Base-by-base conservation (phyloP, 2,888 invertebrate species). In the Diaperis boleti region DNA sequence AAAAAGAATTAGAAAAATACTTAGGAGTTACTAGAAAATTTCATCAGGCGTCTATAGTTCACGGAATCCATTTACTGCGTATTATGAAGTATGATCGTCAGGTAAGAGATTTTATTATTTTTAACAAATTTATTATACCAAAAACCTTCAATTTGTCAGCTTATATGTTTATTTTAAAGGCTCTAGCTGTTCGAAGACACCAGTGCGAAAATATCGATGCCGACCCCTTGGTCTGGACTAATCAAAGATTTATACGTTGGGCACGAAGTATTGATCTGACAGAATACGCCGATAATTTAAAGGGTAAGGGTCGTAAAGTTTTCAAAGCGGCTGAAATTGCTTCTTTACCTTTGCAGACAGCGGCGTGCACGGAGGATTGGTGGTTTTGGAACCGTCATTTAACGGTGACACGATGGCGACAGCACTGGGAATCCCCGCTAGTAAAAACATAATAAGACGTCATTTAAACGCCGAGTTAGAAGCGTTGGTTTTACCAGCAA, bases 171-270 rank as follows among this genome's bases (percentile, higher is more conserved):
- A 8, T 37, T 37, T 47, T 59, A 17, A 73, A 94, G 93, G 92
- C 94, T 44, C 83, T 96, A 71, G 92, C 93, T 31, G 92, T 96
- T 73, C 85, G 96, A 70, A 87, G 96, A 71, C 90, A 93, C 78
- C 93, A 94, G 78, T 93, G 94, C 79, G 95, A 96, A 79, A 90
- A 90, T 72, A 89, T 91, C 62, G 93, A 95, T 78, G 91, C 91
- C 3, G 96, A 97, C 84, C 95, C 96, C 47, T 85, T 96, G 72
- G 95, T 97, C 52, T 97, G 97, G 97, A 96, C 95, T 73, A 96
- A 96, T 84, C 92, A 94, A 79, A 88, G 96, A 77, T 94, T 96
- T 81, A 91, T 96, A 75, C 90, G 94, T 78, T 97, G 96, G 97
- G 92, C 95, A 18, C 87, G 94, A 76, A 92, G 92, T 80, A 96